Percentiles rank a stretch among this genome's conserved stretches.
These are phyloP conservation scores for Mus minutoides DNA, from an alignment of 2,797 vertebrate genomes.

Conservation along the genomic window DNA sequence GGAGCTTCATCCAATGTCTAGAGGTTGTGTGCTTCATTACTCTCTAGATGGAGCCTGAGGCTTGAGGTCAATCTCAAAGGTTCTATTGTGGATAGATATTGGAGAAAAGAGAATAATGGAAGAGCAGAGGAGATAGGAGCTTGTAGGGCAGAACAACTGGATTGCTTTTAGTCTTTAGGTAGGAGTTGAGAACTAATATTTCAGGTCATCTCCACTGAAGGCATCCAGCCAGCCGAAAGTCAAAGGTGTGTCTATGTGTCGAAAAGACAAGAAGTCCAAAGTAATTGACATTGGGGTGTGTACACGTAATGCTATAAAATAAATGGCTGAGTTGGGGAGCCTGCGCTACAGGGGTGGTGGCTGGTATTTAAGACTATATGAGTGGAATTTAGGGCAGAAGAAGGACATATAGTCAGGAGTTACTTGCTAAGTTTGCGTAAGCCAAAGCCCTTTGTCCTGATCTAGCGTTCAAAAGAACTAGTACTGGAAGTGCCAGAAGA, in stretches of 20 bases:
- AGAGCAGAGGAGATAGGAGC: neutral
- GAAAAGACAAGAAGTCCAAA: neutral
- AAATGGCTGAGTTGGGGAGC: neutral
- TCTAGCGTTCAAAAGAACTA: neutral
- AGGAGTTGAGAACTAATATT: neutral
- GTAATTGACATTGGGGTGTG: neutral
- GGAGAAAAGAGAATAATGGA: neutral
- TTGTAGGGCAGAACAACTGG: neutral
- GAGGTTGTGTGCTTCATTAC: neutral
- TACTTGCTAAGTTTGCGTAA: neutral
- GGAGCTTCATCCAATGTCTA: neutral
- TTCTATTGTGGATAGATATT: neutral
- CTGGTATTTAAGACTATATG: slow-evolving; percentile 7
- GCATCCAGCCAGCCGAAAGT: neutral
- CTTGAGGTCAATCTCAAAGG: neutral
- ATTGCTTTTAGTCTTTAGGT: neutral
- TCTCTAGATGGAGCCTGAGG: neutral
- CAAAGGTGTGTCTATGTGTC: neutral
- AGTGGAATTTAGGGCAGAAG: neutral
- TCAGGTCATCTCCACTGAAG: neutral
- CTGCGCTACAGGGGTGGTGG: neutral
- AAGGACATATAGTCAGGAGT: neutral
- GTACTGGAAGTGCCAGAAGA: neutral
- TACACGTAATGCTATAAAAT: neutral
- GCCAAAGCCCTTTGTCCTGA: slow-evolving; percentile 34